These are phyloP conservation scores for Camponotus pennsylvanicus DNA, from an alignment of 1,140 invertebrate species.

Conservation along the genomic window DNA sequence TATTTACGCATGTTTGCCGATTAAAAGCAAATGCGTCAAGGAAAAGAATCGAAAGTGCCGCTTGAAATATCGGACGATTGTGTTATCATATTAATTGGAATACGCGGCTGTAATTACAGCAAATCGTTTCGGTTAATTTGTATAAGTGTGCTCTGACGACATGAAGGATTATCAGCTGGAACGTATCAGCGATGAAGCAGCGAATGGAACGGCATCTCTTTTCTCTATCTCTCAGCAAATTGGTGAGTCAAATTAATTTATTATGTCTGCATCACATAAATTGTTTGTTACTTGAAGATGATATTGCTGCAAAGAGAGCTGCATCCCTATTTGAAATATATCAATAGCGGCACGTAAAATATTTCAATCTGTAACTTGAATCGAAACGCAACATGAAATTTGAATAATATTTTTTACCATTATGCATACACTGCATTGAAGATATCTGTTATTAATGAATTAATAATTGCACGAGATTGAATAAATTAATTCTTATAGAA, in stretches of 20 bases:
- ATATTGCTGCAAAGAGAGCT: not conserved
- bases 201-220: not conserved
- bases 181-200: not conserved
- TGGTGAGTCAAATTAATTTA: conserved; percentile 10
- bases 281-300: not conserved
- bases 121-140: conserved; percentile 7
- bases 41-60: not conserved
- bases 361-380: not conserved
- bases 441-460: not conserved
- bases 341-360: not conserved
- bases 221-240: not conserved
- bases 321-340: not conserved
- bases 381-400: not conserved
- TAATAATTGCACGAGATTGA: not conserved
- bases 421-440: not conserved
- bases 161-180: not conserved
- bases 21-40: not conserved
- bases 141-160: not conserved
- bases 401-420: not conserved
- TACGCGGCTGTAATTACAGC: not conserved
- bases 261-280: not conserved
- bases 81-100: conserved; percentile 7
- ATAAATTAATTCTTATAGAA: not conserved
- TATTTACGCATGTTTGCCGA: not conserved
- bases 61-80: not conserved